These are phyloP conservation scores for Mesocentrotus franciscanus DNA, from an alignment of 53 echinoderm and acorn worm genomes.

Conservation along the genomic window DNA sequence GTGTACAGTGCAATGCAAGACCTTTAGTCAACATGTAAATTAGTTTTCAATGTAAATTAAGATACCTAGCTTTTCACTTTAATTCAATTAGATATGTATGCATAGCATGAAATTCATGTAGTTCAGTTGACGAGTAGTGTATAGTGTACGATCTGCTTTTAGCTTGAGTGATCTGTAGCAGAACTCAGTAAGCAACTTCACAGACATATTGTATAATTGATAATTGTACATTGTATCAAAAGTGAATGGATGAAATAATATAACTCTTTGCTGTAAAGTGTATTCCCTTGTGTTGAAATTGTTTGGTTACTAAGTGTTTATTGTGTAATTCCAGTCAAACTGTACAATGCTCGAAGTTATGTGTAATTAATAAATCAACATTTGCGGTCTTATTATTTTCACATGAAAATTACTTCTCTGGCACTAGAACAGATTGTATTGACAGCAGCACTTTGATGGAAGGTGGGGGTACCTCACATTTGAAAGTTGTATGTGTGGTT, in stretches of 20 bases:
- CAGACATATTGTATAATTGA: conserved; percentile 38
- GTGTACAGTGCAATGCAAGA: conserved; percentile 67
- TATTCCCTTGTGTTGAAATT: conserved; percentile 29
- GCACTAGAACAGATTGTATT: background rate
- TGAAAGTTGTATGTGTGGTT: background rate
- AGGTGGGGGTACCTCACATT: background rate
- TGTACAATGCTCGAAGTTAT: conserved; percentile 7
- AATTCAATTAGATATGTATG: conserved; percentile 37
- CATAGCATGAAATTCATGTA: conserved; percentile 40
- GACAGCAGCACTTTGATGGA: background rate
- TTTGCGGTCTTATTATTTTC: background rate
- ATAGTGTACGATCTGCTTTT: conserved; percentile 45
- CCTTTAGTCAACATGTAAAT: conserved; percentile 48
- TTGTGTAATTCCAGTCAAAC: conserved; percentile 21
- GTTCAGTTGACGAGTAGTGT: conserved; percentile 31
- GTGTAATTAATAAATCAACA: background rate
- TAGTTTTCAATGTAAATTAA: conserved; percentile 24
- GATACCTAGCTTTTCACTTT: conserved; percentile 34
- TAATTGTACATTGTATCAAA: conserved; percentile 38
- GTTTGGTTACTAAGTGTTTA: background rate
- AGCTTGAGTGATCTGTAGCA: background rate
- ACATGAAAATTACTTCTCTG: background rate
- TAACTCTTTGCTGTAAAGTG: conserved; percentile 15
- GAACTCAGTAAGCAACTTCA: conserved; percentile 8
- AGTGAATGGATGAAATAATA: conserved; percentile 29